These are phyloP conservation scores for Drosophila watanabei DNA, from an alignment of 1,140 invertebrate genomes.

Conservation along the genomic window DNA sequence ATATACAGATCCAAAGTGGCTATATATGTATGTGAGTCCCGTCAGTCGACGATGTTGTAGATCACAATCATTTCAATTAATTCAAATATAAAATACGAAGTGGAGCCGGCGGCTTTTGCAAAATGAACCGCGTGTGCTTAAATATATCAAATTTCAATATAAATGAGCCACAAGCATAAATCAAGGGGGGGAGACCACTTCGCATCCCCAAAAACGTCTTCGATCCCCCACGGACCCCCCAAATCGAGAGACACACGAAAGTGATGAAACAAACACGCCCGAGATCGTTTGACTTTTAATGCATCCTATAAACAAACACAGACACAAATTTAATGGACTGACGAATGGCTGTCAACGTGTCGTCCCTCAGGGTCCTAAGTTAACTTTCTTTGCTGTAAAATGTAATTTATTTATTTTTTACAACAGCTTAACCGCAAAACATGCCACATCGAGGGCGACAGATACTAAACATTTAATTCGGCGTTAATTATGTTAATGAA, in stretches of 20 bases:
- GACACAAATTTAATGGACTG: constrained; percentile 67
- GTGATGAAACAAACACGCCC: constrained; percentile 68
- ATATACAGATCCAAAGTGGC: constrained; percentile 28
- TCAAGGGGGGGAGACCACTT: constrained; percentile 50
- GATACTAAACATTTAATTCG: constrained; percentile 70
- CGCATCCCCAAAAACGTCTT: constrained; percentile 4
- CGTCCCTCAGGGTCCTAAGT: not conserved
- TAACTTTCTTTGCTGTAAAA: constrained; percentile 66
- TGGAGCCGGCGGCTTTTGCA: constrained; percentile 69
- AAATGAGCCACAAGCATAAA: constrained; percentile 79
- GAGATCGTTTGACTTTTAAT: constrained; percentile 63
- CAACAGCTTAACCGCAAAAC: constrained; percentile 40
- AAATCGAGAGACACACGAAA: constrained; percentile 47
- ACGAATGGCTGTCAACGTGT: constrained; percentile 74
- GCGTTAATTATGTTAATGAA: constrained; percentile 84
- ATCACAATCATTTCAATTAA: constrained; percentile 85
- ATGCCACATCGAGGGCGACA: constrained; percentile 7
- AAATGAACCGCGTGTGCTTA: constrained; percentile 73
- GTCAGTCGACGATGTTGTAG: constrained; percentile 69
- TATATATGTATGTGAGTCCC: constrained; percentile 33
- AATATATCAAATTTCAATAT: constrained; percentile 84
- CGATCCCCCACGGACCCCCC: constrained; percentile 29
- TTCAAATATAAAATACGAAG: constrained; percentile 79
- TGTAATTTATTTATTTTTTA: constrained; percentile 76
- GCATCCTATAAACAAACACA: constrained; percentile 51